Evolutionary conservation across 2,113 vertebrate species (phyloP).

Genomic region (Ictidomys tridecemlineatus): DNA sequence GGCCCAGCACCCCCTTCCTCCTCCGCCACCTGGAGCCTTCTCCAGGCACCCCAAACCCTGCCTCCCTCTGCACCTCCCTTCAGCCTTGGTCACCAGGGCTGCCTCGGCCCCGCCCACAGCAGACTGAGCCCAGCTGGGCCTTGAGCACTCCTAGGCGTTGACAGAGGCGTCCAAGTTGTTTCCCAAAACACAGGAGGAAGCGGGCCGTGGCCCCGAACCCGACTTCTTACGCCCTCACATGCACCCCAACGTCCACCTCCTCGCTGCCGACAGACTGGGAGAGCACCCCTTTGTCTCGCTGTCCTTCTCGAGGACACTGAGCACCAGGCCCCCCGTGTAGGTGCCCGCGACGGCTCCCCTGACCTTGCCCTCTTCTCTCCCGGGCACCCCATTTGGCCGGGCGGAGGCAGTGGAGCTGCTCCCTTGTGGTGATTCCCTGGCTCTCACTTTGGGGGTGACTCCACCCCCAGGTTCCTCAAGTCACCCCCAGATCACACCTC

Average conservation of each 20-base stretch:
- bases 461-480: neutral
- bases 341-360: too few species aligned
- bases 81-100: neutral
- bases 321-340: neutral
- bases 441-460: neutral
- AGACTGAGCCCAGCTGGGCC: neutral
- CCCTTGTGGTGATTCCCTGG: neutral
- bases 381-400: neutral
- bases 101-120: too few species aligned
- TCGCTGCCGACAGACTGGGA: neutral
- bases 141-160: neutral
- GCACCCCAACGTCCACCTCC: too few species aligned
- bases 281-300: neutral
- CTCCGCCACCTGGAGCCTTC: too few species aligned
- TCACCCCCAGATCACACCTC: neutral
- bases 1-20: too few species aligned
- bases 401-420: neutral
- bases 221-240: neutral
- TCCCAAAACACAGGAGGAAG: neutral
- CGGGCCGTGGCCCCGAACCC: neutral
- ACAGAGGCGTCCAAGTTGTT: too few species aligned
- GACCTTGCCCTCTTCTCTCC: neutral
- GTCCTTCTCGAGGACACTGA: too few species aligned
- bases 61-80: neutral
- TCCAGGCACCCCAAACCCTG: neutral